Percentiles rank a stretch among this genome's conserved stretches.
These are phyloP conservation scores for Aphelenchoides bicaudatus DNA, from an alignment of 2,888 invertebrate genomes.

Conservation along the genomic window DNA sequence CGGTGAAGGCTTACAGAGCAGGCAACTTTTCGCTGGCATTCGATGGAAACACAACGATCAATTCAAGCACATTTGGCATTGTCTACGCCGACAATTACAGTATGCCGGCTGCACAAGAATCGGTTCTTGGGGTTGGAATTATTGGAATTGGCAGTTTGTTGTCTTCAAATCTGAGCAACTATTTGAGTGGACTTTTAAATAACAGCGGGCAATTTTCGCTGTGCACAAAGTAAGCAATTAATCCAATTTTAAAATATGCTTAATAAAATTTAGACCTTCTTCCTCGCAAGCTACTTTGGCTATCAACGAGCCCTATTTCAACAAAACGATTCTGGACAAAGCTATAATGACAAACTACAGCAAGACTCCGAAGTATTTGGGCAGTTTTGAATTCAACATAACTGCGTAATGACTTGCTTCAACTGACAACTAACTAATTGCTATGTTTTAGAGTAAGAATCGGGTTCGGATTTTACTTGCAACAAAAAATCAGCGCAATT, in stretches of 20 bases:
- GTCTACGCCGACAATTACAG: constrained; percentile 5
- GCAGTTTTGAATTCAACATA: constrained; percentile 9
- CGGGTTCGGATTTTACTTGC: not conserved
- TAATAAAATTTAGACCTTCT: constrained; percentile 1
- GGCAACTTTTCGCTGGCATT: not conserved
- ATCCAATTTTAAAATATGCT: not conserved
- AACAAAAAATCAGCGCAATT: too few relatives aligned
- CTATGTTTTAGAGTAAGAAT: not conserved
- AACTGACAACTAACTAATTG: not conserved
- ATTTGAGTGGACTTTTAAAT: not conserved
- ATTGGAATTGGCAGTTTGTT: not conserved
- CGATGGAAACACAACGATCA: not conserved
- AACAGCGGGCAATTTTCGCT: not conserved
- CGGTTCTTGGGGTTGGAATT: not conserved
- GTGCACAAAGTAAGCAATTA: not conserved
- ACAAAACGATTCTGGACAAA: not conserved
- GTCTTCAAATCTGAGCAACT: not conserved
- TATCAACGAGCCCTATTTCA: constrained; percentile 13
- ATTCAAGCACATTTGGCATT: not conserved
- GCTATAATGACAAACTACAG: not conserved
- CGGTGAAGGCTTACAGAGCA: not conserved
- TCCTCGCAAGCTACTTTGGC: not conserved
- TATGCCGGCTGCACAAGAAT: not conserved
- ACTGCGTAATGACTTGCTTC: not conserved
- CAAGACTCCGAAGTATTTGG: not conserved